phyloP scores from a whole-genome alignment of 2,888 invertebrate genomes.

The Nephrotoma guestfalica region DNA sequence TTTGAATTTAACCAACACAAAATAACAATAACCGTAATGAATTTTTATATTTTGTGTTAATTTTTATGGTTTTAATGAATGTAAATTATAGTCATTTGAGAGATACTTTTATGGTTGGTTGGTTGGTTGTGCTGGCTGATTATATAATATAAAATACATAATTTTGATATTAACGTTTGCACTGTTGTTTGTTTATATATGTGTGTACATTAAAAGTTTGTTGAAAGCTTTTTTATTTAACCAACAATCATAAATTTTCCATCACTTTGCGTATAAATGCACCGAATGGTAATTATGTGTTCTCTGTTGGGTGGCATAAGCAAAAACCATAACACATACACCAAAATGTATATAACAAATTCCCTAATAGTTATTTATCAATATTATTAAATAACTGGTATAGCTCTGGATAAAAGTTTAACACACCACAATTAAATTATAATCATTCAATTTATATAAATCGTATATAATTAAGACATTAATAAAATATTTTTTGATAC shows the following conservation, averaged over 20 bases:
- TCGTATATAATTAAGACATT: neutral
- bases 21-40: neutral
- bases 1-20: neutral
- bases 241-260: neutral
- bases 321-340: neutral
- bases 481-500: neutral
- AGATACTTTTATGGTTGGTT: neutral
- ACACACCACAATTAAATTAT: neutral
- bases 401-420: neutral
- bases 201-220: neutral
- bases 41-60: neutral
- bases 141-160: neutral
- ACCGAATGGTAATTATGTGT: neutral
- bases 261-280: neutral
- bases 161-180: neutral
- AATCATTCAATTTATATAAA: neutral
- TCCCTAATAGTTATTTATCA: neutral
- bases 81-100: neutral
- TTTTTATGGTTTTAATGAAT: neutral
- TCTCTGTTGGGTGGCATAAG: neutral
- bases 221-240: neutral
- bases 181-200: neutral
- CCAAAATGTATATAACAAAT: neutral
- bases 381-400: neutral
- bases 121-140: neutral